Evolutionary conservation across 2,113 vertebrate genomes (phyloP), one percentile per base, ranked within the genome.

Genomic region (Tor tambroides): DNA sequence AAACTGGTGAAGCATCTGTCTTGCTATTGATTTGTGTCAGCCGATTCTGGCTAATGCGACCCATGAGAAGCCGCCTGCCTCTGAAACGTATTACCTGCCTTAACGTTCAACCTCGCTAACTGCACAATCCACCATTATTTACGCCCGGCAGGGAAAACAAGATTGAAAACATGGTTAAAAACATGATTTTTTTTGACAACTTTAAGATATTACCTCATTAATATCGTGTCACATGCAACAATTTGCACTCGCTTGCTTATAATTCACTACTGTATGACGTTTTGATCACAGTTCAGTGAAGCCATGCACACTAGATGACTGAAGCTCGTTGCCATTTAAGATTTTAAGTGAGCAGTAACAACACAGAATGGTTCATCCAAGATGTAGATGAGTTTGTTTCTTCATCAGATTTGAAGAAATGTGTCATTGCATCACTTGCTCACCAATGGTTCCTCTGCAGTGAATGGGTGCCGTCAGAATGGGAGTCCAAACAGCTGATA

Each of bases 11-110:
- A 43, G 51, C 78, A 81, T 86, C 78, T 15, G 26, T 86, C 56
- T 59, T 74, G 46, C 2, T 80, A 86, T 86, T 72, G 85, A 86
- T 86, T 86, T 35, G 61, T 71, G 28, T 71, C 43, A 71, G 65
- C 41, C 28, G 10, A 19, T 67, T 82, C 59, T 65, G 59, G n/a
- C 80, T 82, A 82, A 67, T 46, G 26, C 10, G 80, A 26, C 59
- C 59, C 80, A 30, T 21, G 80, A 82, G 80, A 65, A 46, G 35
- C 38, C 14, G 56, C 23, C 56, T 80, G 56, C 32, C 78, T 41
- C 56, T 28, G 35, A 46, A 82, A 82, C 26, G n/a, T 30, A 63
- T 82, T 67, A 46, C 80, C 41, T 46, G 15, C 59, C 15, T 17
- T 82, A 56, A 15, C 9, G 38, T 28, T 65, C 80, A 81, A 49